These are phyloP conservation scores for Pantherophis vulpinus DNA, from an alignment of 2,797 vertebrate genomes.

Conservation along the genomic window DNA sequence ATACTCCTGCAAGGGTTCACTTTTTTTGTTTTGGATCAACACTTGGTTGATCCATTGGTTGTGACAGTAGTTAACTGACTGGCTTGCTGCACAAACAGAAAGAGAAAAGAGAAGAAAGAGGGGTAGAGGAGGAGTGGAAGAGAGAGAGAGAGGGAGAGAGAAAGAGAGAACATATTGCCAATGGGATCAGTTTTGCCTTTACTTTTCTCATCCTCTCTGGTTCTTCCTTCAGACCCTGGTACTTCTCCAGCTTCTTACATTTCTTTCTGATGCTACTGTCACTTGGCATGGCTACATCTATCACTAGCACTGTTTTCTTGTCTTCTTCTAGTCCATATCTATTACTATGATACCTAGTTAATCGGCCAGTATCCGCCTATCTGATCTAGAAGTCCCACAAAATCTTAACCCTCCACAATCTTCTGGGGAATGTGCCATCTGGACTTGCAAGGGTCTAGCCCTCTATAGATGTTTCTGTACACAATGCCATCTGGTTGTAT, in stretches of 20 bases:
- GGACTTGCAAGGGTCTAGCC: too few species aligned
- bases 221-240: not conserved
- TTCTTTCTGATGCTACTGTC: not conserved
- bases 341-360: not conserved
- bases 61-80: not conserved
- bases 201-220: not conserved
- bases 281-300: not conserved
- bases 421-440: too few species aligned
- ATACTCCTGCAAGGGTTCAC: not conserved
- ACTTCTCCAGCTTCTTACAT: not conserved
- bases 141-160: not conserved
- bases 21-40: not conserved
- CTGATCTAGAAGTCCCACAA: too few species aligned
- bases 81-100: not conserved
- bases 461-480: too few species aligned
- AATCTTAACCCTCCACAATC: too few species aligned
- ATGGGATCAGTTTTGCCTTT: not conserved
- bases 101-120: not conserved
- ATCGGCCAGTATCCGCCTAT: not conserved
- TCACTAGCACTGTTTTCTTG: not conserved
- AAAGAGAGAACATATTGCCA: not conserved
- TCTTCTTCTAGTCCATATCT: not conserved
- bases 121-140: not conserved
- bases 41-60: not conserved
- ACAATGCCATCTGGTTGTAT: too few species aligned